Evolutionary conservation across 2,888 invertebrate species (phyloP), one percentile per base, ranked within the genome.

Genomic region (Eupithecia subumbrata): DNA sequence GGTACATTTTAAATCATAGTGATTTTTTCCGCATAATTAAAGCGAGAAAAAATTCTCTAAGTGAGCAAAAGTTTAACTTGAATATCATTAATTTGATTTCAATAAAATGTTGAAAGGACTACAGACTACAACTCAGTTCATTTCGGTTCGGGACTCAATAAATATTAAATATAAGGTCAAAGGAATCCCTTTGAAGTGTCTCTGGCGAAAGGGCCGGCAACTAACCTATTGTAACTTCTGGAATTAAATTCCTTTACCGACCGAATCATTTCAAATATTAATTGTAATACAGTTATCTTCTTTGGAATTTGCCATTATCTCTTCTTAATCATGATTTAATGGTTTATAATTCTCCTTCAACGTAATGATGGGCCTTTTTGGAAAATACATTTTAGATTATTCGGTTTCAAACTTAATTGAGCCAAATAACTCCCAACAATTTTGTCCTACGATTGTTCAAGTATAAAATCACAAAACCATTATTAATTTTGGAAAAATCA

Each of bases 211-310:
- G 91, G 91, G 90, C 89, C 86, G 87, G 84, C 88, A 86, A 85
- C 84, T 87, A 86, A 85, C 30, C 30, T 30, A 90, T 89, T 89
- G 90, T 89, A 90, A 90, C 87, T 90, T 88, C 84, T 84, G 83
- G 87, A 89, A 91, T 90, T 88, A 91, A 90, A 91, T 91, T 90
- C 90, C 89, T 83, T 82, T 84, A 83, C 77, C 81, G 84, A 88
- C 84, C 81, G 78, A 83, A 76, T 80, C 81, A 78, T 80, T 76
- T 74, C 43, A 77, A 77, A 72, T 77, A 75, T 76, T 75, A 75
- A 77, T 72, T 73, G 74, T 72, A 71, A 63, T 66, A 69, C 60
- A 74, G 60, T 73, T 75, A 77, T 71, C 63, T 71, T 66, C 63
- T 74, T 74, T 77, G 60, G 70, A 71, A 72, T 73, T 66, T 8